Percentiles rank a stretch among this genome's conserved stretches.
These are phyloP conservation scores for Bombus cullumanus DNA, from an alignment of 1,140 invertebrate species.

Conservation along the genomic window DNA sequence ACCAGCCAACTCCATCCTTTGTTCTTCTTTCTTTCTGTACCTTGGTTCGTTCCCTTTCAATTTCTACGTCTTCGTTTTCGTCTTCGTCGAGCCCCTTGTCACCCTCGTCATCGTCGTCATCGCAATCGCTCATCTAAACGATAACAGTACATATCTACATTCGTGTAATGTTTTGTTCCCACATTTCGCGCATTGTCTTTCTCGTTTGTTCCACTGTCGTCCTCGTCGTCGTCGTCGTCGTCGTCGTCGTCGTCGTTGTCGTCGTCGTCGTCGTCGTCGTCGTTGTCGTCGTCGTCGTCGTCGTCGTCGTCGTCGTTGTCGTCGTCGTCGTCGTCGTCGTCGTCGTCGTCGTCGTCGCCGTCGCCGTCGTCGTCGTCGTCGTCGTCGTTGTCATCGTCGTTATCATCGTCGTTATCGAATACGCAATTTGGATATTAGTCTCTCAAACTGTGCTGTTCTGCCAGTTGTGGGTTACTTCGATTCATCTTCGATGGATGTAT, in stretches of 20 bases:
- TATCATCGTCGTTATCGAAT: not conserved
- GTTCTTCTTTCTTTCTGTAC: conserved; percentile 58
- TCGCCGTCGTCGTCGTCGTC: not conserved
- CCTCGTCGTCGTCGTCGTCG: not conserved
- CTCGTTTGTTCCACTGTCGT: conserved; percentile 11
- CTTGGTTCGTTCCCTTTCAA: conserved; percentile 35
- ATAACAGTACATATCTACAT: not conserved
- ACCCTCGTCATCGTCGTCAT: not conserved
- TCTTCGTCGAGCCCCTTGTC: not conserved
- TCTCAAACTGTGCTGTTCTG: not conserved
- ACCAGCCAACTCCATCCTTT: conserved; percentile 74
- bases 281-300: not conserved
- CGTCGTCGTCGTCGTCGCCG: not conserved
- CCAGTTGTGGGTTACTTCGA: not conserved
- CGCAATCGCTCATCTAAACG: not conserved
- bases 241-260: not conserved
- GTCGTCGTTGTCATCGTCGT: accelerated
- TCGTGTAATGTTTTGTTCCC: not conserved
- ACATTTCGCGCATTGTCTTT: conserved; percentile 13
- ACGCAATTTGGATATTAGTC: too few relatives aligned
- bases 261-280: not conserved
- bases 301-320: not conserved
- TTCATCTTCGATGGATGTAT: not conserved
- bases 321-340: not conserved
- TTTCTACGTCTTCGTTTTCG: conserved; percentile 47